Conservation (phyloP, 2,888 invertebrate genomes). For the Drosophila atroscutellata region DNA sequence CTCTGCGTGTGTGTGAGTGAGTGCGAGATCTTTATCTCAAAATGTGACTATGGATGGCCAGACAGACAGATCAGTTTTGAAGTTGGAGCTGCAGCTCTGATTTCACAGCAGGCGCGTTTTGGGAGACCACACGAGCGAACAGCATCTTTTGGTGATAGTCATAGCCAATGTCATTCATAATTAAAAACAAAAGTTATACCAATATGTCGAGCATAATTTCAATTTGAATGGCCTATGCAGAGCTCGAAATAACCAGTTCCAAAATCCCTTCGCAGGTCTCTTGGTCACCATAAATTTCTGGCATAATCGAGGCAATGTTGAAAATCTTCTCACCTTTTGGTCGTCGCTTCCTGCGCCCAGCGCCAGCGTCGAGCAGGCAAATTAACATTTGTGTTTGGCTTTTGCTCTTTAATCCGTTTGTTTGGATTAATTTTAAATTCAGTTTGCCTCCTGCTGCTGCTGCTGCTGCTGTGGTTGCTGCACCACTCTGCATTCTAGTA, state of each 20-base stretch:
- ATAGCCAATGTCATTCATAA: constrained; percentile 75
- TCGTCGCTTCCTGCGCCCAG: constrained; percentile 67
- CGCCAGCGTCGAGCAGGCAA: constrained; percentile 56
- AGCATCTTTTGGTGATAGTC: constrained; percentile 3
- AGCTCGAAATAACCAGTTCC: background rate
- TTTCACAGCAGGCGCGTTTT: constrained; percentile 75
- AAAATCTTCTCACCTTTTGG: constrained; percentile 82
- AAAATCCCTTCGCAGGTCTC: constrained; percentile 37
- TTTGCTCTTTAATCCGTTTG: constrained; percentile 81
- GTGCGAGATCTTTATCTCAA: constrained; percentile 73
- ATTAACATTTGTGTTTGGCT: constrained; percentile 79
- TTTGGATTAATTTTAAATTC: constrained; percentile 82
- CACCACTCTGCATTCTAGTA: constrained; percentile 78
- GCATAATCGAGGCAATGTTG: constrained; percentile 82
- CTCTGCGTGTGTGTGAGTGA: constrained; percentile 20
- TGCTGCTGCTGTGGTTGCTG: constrained; percentile 35
- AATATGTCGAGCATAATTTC: constrained; percentile 82
- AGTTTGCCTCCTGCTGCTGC: constrained; percentile 52
- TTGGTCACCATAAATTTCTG: constrained; percentile 77
- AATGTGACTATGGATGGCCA: constrained; percentile 61
- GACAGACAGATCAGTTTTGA: constrained; percentile 30
- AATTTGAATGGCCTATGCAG: constrained; percentile 63
- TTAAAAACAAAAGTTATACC: constrained; percentile 81
- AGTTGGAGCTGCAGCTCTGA: constrained; percentile 67
- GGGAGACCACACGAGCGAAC: constrained; percentile 69